Percentiles rank a stretch among this genome's conserved stretches.
Evolutionary conservation across 2,797 vertebrate genomes (phyloP).

Genomic region (Sus cebifrons): DNA sequence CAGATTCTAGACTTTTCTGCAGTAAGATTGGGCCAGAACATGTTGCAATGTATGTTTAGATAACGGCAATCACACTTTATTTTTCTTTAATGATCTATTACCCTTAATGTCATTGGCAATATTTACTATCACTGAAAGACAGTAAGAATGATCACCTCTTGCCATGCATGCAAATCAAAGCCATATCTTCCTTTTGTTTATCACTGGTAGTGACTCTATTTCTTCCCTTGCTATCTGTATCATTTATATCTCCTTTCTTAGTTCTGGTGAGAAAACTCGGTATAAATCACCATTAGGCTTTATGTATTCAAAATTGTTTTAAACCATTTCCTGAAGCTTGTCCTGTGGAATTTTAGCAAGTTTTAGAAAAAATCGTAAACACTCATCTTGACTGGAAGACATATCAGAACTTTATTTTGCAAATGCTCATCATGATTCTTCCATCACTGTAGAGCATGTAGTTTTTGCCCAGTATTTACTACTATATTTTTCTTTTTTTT

Average conservation of each 20-base stretch:
- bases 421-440: neutral
- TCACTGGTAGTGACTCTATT: neutral
- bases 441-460: rapidly evolving
- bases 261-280: neutral
- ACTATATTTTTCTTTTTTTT: neutral
- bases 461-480: neutral
- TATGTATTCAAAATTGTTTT: neutral
- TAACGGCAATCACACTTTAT: neutral
- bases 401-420: neutral
- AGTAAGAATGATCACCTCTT: neutral
- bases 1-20: neutral
- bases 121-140: neutral
- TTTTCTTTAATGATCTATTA: neutral
- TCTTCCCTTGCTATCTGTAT: neutral
- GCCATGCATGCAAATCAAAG: neutral
- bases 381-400: neutral
- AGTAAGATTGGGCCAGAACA: neutral
- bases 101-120: neutral
- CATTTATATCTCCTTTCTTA: neutral
- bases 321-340: neutral
- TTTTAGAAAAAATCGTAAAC: neutral
- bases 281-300: neutral
- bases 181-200: neutral
- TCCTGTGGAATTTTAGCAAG: neutral
- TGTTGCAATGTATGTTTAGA: neutral